These are phyloP conservation scores for Liolophura sinensis DNA, from an alignment of 1,140 invertebrate species.

Conservation along the genomic window DNA sequence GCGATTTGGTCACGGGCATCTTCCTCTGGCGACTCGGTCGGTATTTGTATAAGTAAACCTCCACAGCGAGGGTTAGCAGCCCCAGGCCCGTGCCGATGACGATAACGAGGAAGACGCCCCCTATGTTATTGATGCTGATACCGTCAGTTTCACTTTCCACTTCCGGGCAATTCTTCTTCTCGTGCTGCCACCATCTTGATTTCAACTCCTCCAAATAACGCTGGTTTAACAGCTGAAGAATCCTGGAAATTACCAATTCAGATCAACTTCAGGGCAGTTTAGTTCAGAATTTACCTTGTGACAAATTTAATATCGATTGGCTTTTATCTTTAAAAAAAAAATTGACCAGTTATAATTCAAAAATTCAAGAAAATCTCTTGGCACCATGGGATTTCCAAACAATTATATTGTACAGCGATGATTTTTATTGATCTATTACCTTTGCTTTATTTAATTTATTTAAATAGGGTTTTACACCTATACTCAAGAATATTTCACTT, in stretches of 20 bases:
- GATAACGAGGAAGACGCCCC: conserved; percentile 86
- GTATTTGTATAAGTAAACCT: conserved; percentile 88
- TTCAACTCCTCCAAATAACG: conserved; percentile 90
- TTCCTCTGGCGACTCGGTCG: not conserved
- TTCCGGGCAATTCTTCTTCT: conserved; percentile 78
- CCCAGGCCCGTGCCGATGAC: conserved; percentile 58
- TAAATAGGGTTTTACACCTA: too few relatives aligned
- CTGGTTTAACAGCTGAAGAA: conserved; percentile 89
- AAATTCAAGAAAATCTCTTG: too few relatives aligned
- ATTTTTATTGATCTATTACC: too few relatives aligned
- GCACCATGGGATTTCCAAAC: too few relatives aligned
- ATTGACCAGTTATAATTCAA: too few relatives aligned
- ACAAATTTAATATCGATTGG: too few relatives aligned
- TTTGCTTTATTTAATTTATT: too few relatives aligned
- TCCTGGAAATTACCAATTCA: conserved; percentile 64
- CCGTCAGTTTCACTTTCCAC: conserved; percentile 91
- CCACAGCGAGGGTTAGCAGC: conserved; percentile 86
- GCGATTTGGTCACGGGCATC: not conserved
- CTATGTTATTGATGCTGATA: conserved; percentile 95
- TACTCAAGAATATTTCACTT: too few relatives aligned
- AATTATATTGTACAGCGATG: too few relatives aligned
- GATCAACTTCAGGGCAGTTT: too few relatives aligned
- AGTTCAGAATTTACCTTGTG: too few relatives aligned
- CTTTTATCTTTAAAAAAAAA: too few relatives aligned
- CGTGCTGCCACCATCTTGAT: conserved; percentile 94